Conservation (phyloP, 1,140 invertebrate species). For the Colletes latitarsis region DNA sequence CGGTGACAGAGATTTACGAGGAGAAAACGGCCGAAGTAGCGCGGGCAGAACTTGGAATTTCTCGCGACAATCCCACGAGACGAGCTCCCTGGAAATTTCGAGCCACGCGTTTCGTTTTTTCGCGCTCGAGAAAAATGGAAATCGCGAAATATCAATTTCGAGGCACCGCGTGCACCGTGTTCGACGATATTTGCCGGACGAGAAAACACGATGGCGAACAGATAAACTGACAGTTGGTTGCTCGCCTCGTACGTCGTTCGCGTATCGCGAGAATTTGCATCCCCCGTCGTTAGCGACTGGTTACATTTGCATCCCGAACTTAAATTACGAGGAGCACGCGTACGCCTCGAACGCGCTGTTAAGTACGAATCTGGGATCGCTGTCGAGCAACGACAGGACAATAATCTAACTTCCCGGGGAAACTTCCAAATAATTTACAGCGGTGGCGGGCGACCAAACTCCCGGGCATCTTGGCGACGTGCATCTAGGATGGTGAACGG, state of each 20-base stretch:
- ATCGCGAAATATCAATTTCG: no score
- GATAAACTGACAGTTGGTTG: background rate
- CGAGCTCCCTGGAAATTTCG: no score
- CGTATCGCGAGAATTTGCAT: conserved; percentile 26
- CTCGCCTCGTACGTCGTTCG: background rate
- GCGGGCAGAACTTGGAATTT: no score
- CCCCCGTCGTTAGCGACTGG: background rate
- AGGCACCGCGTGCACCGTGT: no score
- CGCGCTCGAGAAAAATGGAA: no score
- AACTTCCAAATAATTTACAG: background rate
- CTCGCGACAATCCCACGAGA: no score
- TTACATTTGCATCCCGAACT: conserved; percentile 9
- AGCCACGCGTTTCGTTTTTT: no score
- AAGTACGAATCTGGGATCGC: background rate
- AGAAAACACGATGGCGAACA: conserved; percentile 11
- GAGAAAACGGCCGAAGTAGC: background rate
- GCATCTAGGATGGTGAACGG: background rate
- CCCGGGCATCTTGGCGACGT: background rate
- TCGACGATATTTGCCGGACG: no score
- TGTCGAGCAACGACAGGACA: background rate
- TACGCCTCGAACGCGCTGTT: background rate
- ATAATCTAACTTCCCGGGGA: background rate
- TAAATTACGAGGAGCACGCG: background rate
- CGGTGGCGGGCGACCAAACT: no score
- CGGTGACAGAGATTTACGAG: background rate